Evolutionary conservation across 2,797 vertebrate genomes (phyloP), one percentile per base, ranked within the genome.

Genomic region (Alcedo atthis): DNA sequence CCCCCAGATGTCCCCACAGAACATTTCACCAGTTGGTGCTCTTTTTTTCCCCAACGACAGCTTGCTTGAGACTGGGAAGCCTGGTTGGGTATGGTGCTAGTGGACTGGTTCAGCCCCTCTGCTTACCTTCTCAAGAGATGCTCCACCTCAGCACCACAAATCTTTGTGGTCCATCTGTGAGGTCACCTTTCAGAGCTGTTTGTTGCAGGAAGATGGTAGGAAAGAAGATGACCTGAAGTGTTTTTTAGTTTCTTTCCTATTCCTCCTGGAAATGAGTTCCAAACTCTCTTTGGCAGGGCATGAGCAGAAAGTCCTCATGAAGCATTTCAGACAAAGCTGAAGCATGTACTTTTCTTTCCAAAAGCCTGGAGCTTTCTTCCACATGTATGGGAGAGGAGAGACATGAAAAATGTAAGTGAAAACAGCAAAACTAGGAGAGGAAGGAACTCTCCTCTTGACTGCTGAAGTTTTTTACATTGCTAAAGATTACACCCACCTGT

Each of bases 81-180:
- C 6, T 28, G 13, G 7, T 62, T 46, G 21, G 22, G 26, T 37
- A 49, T 12, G 5, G 49, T 24, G 17, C 25, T 24, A 26, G 16
- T 8, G 5, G 67, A 33, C 26, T 37, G 18, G 17, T 7, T 51
- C 80, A n/a, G 0, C 12, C 30, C 53, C 33, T 35, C 24, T 46
- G 14, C 40, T 75, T 57, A 75, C 66, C 49, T 87, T 62, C 40
- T 35, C 24, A 49, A 28, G 24, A 49, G 17, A 35, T 18, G 17
- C 45, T 49, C 24, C 19, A 28, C 13, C 32, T 40, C 53, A 12
- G 33, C 26, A 46, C 15, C 37, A 37, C 24, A 58, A 46, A 48
- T 12, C 51, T 68, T n/a, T 13, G 2, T 0, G 0, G 9, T 46
- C 61, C 33, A 57, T 71, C 40, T 2, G 1, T 16, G 16, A 12